Evolutionary conservation across 2,113 vertebrate species (phyloP), one percentile per base, ranked within the genome.

Genomic region (Pleuronectes platessa): DNA sequence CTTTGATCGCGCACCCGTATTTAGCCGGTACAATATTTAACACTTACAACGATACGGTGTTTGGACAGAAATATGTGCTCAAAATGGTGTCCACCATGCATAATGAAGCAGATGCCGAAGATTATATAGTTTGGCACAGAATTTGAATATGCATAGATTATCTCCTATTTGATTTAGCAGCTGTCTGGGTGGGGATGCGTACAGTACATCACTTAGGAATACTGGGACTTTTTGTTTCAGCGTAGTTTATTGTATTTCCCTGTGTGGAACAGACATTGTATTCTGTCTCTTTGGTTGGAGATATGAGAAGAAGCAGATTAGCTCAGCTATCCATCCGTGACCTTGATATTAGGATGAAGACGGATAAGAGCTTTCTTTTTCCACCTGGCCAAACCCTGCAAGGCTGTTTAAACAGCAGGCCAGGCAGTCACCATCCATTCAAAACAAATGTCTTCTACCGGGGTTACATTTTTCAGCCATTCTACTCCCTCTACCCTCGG

Each of bases 281-380:
- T 90, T 90, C 79, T 65, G 84, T 89, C 87, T 88, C 74, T 31
- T 56, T 87, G 88, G 88, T 73, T 82, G 82, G 83, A 84, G 83
- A 90, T 88, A 90, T 86, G 90, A 91, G 85, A 78, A 92, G 89
- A 81, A 87, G 84, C 79, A 90, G 86, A 92, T 92, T 89, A 92
- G 91, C 86, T 83, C 74, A 89, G 91, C 89, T 89, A 87, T 79
- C 89, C 91, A 90, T 87, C 89, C 90, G 72, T 92, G 90, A 93
- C 90, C 92, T 91, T 88, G 87, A 90, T 90, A 92, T 92, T 81
- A 87, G 83, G 86, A 92, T 89, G 84, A 89, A 87, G 88, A 91
- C 61, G 63, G 90, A 94, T 92, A 90, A 90, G 81, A 78, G 89
- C 80, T 78, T 86, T 87, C 88, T 89, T 86, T 80, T 78, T 87